phyloP scores from a whole-genome alignment of 2,888 invertebrate genomes.

The Antitype chi region DNA sequence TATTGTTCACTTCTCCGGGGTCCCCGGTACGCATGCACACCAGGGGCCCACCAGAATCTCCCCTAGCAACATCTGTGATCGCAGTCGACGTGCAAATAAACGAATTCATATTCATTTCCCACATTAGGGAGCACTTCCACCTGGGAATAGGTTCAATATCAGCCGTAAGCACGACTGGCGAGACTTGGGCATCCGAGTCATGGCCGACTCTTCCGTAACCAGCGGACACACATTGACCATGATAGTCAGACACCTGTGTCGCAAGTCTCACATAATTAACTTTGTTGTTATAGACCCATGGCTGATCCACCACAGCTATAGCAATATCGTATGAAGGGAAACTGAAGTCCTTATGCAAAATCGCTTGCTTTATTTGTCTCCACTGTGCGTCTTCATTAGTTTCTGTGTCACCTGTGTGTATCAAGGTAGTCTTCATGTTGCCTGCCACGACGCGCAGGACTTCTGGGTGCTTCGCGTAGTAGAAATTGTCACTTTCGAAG shows the following conservation, averaged over 20 bases:
- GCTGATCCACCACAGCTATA: conserved; percentile 64
- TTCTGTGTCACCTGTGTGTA: conserved; percentile 69
- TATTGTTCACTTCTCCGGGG: conserved; percentile 61
- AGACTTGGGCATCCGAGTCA: conserved; percentile 16
- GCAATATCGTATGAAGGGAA: conserved; percentile 77
- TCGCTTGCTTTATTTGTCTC: conserved; percentile 31
- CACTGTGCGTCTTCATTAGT: conserved; percentile 58
- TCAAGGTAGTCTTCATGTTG: conserved; percentile 64
- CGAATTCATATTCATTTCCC: conserved; percentile 77
- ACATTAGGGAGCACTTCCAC: conserved; percentile 72
- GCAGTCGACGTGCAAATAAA: conserved; percentile 61
- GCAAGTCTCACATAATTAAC: conserved; percentile 71
- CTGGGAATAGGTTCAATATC: conserved; percentile 70
- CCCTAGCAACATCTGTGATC: conserved; percentile 65
- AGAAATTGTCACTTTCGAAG: conserved; percentile 78
- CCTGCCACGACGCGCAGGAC: conserved; percentile 77
- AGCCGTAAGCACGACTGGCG: conserved; percentile 73
- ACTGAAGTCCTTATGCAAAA: conserved; percentile 39
- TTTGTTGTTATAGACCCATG: conserved; percentile 67
- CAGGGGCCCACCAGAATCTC: conserved; percentile 84
- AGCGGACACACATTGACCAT: conserved; percentile 70
- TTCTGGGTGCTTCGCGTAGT: conserved; percentile 65
- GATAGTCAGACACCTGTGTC: conserved; percentile 67
- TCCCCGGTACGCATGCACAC: conserved; percentile 74
- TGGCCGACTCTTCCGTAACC: conserved; percentile 76